These are phyloP conservation scores for Drosophila arawakana DNA, from an alignment of 1,140 invertebrate species.

Conservation along the genomic window DNA sequence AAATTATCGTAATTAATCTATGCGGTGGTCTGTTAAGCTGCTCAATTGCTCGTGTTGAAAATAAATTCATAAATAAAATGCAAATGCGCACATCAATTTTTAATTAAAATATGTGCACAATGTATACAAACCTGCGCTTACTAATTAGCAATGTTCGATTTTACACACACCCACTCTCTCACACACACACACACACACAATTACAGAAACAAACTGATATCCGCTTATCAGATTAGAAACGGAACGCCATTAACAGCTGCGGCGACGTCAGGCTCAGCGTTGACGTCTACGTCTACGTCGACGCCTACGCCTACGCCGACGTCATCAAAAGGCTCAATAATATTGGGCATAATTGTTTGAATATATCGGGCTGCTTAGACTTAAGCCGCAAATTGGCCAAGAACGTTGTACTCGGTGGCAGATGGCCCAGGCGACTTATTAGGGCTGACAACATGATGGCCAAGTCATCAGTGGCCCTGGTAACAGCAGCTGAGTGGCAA, in stretches of 20 bases:
- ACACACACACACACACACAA: constrained; percentile 1
- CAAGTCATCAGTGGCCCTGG: constrained; percentile 27
- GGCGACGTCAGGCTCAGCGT: constrained; percentile 2
- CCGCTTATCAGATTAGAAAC: constrained; percentile 61
- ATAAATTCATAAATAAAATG: constrained; percentile 67
- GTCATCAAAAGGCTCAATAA: constrained; percentile 61
- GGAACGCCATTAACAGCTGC: constrained; percentile 48
- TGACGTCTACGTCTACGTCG: background rate
- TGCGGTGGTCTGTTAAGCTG: constrained; percentile 46
- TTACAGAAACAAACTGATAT: constrained; percentile 45
- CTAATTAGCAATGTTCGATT: constrained; percentile 56
- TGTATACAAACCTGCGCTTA: constrained; percentile 34
- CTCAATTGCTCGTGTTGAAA: constrained; percentile 39
- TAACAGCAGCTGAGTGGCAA: constrained; percentile 5
- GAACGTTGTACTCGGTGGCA: constrained; percentile 38
- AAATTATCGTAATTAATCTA: constrained; percentile 55
- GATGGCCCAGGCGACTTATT: constrained; percentile 53
- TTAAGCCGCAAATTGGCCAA: constrained; percentile 63
- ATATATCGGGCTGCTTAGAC: constrained; percentile 63
- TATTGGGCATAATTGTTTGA: constrained; percentile 70
- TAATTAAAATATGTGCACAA: constrained; percentile 71
- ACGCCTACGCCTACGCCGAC: constrained; percentile 16
- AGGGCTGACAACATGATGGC: constrained; percentile 27
- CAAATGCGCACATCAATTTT: constrained; percentile 73
- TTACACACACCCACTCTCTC: background rate